Base-by-base conservation (phyloP, 2,113 vertebrate species). In the Podarcis cretensis region DNA sequence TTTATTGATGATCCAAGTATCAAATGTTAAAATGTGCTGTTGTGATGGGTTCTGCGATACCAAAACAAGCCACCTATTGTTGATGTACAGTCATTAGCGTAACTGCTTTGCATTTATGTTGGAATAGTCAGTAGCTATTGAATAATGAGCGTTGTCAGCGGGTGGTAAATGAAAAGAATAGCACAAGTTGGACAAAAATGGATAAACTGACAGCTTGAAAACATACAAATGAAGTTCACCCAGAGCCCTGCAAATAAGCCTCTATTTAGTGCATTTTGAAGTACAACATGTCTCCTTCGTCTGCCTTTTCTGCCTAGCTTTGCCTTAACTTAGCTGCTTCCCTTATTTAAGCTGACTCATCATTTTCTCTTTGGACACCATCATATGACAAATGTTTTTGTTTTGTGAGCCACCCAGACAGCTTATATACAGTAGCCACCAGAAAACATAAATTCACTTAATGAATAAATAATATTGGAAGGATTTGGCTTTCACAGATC, bases 111-210 rank as follows among this genome's bases (percentile, higher is more conserved):
- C 87, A 89, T 78, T 84, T 77, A 89, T 89, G 74, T 77, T 83
- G 82, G 63, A 89, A 89, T 78, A 84, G 87, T 84, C 74, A 69
- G 63, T 48, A 89, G 87, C 63, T 83, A 84, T 89, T 63, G 59
- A 63, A 63, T 63, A 63, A 63, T 63, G 59, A 63, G 81, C 30
- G 63, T 84, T 89, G 87, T 78, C 87, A 89, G 87, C 87, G 78
- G 87, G 87, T 84, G 87, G 81, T 89, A 89, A 78, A 89, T 89
- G 87, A 89, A 89, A 84, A 84, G 81, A 88, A 68, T 68, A 54
- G 73, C 71, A 35, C 30, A 88, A 77, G 81, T 89, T 89, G 81
- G 73, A 66, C 73, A 76, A 63, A 77, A 83, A 83, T 68, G 40
- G 81, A 37, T 69, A 54, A 78, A 69, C 82, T 57, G 87, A 78